Evolutionary conservation across 2,797 vertebrate species (phyloP), one percentile per base, ranked within the genome.

Genomic region (Phoebastria nigripes): DNA sequence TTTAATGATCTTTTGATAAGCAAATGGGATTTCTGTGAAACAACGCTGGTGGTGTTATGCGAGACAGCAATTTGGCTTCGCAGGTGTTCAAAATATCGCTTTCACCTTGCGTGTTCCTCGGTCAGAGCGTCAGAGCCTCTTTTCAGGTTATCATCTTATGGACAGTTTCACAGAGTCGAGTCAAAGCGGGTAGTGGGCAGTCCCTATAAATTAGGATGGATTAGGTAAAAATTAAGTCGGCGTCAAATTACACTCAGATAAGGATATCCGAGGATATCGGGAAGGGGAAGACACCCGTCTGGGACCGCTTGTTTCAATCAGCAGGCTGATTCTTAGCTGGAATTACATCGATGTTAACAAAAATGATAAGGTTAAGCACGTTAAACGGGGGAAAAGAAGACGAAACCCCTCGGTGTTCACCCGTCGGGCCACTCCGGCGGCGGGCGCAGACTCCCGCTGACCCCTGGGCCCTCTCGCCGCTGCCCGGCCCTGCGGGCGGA

Each of bases 121-220:
- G 42, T 62, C 49, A 52, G 83, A 92, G 78, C 33, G 86, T 62
- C 72, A 67, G 46, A 37, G 26, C 8, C 13, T 49, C 31, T 70
- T 93, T 79, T 35, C 42, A 61, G 91, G 62, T 90, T 61, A 47
- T 94, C 41, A 47, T 94, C 41, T 93, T 66, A 89, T 6, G 71
- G 87, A 76, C 89, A 95, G 90, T 78, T 96, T 96, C 89, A 74
- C 59, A 51, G 15, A 71, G 82, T 28, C 44, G 21, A 46, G 92
- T 81, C 73, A 52, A 94, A 96, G 93, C 4, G 16, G 76, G 70
- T 74, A 46, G 44, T 63, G 94, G 86, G 3, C 39, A 82, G 56
- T 78, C 71, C 63, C 87, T 81, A 72, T 83, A 89, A 93, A 96
- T 91, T 78, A 90, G 87, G 42, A 42, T 56, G 56, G 37, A 16